Evolutionary conservation across 1,140 invertebrate genomes (phyloP).

Genomic region (Lordiphosa stackelbergi): DNA sequence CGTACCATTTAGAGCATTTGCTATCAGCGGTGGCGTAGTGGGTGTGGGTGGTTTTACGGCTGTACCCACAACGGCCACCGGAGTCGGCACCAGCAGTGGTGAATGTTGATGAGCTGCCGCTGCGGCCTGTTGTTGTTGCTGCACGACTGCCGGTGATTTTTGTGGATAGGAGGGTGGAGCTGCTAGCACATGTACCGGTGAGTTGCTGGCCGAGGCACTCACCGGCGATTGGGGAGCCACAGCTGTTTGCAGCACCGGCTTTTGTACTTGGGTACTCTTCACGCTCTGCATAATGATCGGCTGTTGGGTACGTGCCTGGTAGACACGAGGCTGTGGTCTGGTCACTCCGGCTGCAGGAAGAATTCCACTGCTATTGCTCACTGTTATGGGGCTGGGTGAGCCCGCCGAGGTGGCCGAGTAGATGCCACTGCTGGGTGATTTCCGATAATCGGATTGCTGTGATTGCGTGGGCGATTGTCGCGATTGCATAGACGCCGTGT

Average conservation of each 20-base stretch:
- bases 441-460: slow-evolving; percentile 84
- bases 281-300: slow-evolving; percentile 98
- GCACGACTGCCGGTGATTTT: slow-evolving; percentile 67
- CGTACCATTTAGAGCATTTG: slow-evolving; percentile 51
- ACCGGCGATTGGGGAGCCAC: slow-evolving; percentile 89
- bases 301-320: slow-evolving; percentile 88
- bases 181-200: slow-evolving; percentile 78
- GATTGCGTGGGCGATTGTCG: slow-evolving; percentile 90
- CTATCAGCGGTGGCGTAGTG: slow-evolving; percentile 79
- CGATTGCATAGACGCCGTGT: slow-evolving; percentile 90
- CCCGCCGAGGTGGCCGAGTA: slow-evolving; percentile 89
- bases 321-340: slow-evolving; percentile 85
- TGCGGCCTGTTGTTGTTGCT: slow-evolving; percentile 81
- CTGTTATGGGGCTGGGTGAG: slow-evolving; percentile 86
- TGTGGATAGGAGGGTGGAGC: slow-evolving; percentile 87
- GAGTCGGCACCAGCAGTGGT: slow-evolving; percentile 62
- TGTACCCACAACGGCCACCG: slow-evolving; percentile 23
- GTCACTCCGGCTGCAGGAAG: slow-evolving; percentile 79
- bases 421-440: slow-evolving; percentile 83
- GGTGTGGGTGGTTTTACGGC: slow-evolving; percentile 78
- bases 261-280: slow-evolving; percentile 95
- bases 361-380: slow-evolving; percentile 80
- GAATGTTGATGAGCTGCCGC: slow-evolving; percentile 76
- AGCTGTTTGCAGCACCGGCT: slow-evolving; percentile 94
- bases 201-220: slow-evolving; percentile 77